Evolutionary conservation across 2,797 vertebrate species (phyloP).

Genomic region (Pyrocephalus nanus): DNA sequence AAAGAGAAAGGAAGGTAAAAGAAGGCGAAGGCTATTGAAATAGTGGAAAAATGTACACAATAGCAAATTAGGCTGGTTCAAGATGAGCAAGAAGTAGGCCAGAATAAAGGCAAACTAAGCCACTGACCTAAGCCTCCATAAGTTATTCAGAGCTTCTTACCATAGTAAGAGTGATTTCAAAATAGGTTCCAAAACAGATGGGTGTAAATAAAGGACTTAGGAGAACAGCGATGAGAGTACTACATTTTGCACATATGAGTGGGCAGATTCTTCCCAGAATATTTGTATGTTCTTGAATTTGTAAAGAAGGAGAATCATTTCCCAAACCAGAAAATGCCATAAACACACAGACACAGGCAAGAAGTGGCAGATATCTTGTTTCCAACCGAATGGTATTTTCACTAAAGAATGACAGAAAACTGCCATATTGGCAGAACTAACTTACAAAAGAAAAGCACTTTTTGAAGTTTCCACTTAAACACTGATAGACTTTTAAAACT

Average conservation of each 20-base stretch:
- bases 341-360: neutral
- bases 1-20: neutral
- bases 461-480: conserved; percentile 12
- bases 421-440: neutral
- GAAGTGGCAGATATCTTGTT: neutral
- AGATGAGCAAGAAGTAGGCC: neutral
- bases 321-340: neutral
- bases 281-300: neutral
- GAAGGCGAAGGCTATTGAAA: neutral
- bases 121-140: rapidly evolving
- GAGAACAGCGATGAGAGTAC: neutral
- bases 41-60: neutral
- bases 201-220: neutral
- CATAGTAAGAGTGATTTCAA: neutral
- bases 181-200: neutral
- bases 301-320: neutral
- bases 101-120: neutral
- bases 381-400: neutral
- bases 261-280: neutral
- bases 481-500: neutral
- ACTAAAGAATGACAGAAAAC: neutral
- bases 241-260: neutral
- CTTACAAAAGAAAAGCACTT: neutral
- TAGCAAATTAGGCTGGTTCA: neutral
- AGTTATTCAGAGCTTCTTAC: neutral